Percentiles rank a stretch among this genome's conserved stretches.
phyloP scores from a whole-genome alignment of 1,140 invertebrate species.

The Mesaphorura yosii region DNA sequence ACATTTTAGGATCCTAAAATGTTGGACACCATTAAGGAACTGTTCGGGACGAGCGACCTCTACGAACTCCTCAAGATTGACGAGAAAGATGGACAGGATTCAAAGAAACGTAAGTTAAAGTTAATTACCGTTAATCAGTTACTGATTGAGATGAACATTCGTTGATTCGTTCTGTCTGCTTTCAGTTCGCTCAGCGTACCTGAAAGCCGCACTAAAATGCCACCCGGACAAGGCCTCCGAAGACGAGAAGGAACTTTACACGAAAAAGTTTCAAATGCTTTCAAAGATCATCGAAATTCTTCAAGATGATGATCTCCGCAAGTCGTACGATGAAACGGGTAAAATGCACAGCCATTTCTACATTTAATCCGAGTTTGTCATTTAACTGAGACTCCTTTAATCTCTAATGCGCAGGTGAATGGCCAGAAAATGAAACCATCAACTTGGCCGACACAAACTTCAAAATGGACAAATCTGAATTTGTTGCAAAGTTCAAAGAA shows the following conservation, averaged over 20 bases:
- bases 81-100: neutral
- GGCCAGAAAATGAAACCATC: slow-evolving; percentile 20
- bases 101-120: slow-evolving; percentile 7
- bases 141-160: neutral
- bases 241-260: slow-evolving; percentile 14
- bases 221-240: slow-evolving; percentile 22
- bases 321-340: slow-evolving; percentile 19
- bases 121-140: neutral
- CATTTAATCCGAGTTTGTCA: neutral
- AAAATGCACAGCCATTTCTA: neutral
- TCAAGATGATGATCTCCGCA: slow-evolving; percentile 20
- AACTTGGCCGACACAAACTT: slow-evolving; percentile 6
- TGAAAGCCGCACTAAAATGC: slow-evolving; percentile 17
- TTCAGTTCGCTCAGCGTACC: slow-evolving; percentile 19
- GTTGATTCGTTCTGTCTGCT: neutral
- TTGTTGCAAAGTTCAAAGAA: too few species aligned
- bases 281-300: slow-evolving; percentile 21
- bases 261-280: slow-evolving; percentile 22
- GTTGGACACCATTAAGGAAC: slow-evolving; percentile 8
- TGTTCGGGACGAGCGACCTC: slow-evolving; percentile 12
- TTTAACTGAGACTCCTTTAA: neutral
- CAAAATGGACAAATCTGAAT: too few species aligned
- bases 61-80: slow-evolving; percentile 6
- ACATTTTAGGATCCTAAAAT: too few species aligned
- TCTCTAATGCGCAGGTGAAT: slow-evolving; percentile 10